Conservation (phyloP, 1,140 invertebrate species). For the Procambarus clarkii region DNA sequence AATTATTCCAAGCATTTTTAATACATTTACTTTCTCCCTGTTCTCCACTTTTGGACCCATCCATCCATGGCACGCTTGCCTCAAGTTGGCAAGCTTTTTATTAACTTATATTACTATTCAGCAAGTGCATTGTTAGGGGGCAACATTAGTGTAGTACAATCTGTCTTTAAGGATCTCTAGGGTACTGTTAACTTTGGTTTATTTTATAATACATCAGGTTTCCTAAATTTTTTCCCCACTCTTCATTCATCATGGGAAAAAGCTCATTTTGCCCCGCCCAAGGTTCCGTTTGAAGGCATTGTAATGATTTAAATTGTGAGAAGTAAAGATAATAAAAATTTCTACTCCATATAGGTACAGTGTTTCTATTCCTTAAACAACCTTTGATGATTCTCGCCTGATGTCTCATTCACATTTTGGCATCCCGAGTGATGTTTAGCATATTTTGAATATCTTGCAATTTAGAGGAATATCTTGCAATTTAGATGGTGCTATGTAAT, state of each 20-base stretch:
- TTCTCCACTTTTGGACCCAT: slow-evolving; percentile 25
- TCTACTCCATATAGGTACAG: slow-evolving; percentile 30
- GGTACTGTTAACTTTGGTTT: slow-evolving; percentile 23
- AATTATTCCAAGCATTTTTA: background rate
- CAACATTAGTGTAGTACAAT: slow-evolving; percentile 19
- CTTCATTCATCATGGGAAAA: slow-evolving; percentile 5
- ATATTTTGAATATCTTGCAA: no score
- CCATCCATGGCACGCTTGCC: slow-evolving; percentile 26
- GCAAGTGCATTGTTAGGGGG: slow-evolving; percentile 43
- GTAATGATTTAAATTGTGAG: slow-evolving; percentile 40
- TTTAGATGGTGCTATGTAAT: no score
- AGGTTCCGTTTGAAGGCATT: slow-evolving; percentile 33
- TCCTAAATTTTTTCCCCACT: slow-evolving; percentile 1
- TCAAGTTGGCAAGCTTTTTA: slow-evolving; percentile 6
- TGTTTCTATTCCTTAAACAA: slow-evolving; percentile 4
- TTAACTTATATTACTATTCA: slow-evolving; percentile 23
- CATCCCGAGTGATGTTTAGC: no score
- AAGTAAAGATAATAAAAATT: slow-evolving; percentile 41
- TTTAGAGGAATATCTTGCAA: no score
- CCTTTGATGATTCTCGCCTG: no score
- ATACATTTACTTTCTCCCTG: background rate
- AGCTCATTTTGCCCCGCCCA: slow-evolving; percentile 21
- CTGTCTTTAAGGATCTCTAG: slow-evolving; percentile 21
- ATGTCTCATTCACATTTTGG: no score
- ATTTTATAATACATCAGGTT: slow-evolving; percentile 24